Percentiles rank a stretch among this genome's conserved stretches.
Conservation (phyloP, 2,113 vertebrate species). For the Meles meles region DNA sequence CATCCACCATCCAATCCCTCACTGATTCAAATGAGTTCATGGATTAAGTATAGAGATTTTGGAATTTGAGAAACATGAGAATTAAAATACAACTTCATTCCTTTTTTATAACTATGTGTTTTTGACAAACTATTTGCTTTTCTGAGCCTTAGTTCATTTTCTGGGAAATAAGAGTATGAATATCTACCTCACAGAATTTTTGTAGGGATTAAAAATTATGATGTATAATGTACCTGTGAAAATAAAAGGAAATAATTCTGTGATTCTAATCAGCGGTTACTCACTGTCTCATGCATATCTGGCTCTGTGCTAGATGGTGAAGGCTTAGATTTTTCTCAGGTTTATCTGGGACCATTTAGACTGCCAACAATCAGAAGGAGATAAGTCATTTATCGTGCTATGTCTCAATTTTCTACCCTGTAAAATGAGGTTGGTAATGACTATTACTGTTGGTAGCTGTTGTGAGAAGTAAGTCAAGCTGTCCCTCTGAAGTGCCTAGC, state of each 20-base stretch:
- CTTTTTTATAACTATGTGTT: background rate
- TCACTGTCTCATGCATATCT: background rate
- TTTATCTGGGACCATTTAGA: background rate
- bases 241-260: background rate
- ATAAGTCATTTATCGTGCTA: background rate
- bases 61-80: background rate
- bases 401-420: background rate
- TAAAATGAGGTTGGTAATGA: background rate
- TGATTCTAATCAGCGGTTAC: background rate
- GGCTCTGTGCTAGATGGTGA: background rate
- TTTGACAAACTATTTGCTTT: background rate
- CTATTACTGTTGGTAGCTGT: background rate
- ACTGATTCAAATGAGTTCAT: background rate
- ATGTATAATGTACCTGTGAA: background rate
- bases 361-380: background rate
- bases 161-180: background rate
- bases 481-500: background rate
- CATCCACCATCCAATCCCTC: background rate
- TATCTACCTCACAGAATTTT: background rate
- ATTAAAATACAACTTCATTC: background rate
- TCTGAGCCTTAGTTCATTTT: constrained; percentile 8
- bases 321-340: background rate
- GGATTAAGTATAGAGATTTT: background rate
- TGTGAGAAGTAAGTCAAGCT: background rate
- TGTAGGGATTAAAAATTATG: background rate